A percentile compares a stretch with the other conserved stretches of the same genome.
These are phyloP conservation scores for Pseudococcus longispinus DNA, from an alignment of 2,888 invertebrate genomes.

Conservation along the genomic window DNA sequence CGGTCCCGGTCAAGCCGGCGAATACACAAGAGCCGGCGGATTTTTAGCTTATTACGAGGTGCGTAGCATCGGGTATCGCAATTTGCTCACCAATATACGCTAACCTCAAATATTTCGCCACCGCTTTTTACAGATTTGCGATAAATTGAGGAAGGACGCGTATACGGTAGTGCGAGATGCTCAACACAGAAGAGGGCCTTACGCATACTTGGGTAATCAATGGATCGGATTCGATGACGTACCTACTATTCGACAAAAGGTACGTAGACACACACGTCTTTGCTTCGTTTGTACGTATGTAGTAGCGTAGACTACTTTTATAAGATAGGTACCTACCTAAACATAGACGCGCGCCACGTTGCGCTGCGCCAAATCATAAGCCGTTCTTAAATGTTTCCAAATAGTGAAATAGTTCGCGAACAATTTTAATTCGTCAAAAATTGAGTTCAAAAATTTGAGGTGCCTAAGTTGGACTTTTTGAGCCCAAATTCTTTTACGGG, in stretches of 20 bases:
- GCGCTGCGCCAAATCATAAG: too few relatives aligned
- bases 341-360: too few relatives aligned
- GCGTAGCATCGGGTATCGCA: conserved; percentile 53
- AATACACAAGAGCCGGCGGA: conserved; percentile 83
- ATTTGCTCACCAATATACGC: background rate
- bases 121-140: conserved; percentile 72
- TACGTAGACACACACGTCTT: too few relatives aligned
- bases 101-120: background rate
- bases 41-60: conserved; percentile 89
- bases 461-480: too few relatives aligned
- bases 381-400: too few relatives aligned
- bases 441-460: too few relatives aligned
- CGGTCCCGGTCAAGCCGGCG: conserved; percentile 82
- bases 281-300: too few relatives aligned
- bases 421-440: too few relatives aligned
- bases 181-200: conserved; percentile 82
- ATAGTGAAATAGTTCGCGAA: too few relatives aligned
- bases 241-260: conserved; percentile 77
- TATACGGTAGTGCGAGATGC: conserved; percentile 84
- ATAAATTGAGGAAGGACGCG: conserved; percentile 76
- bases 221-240: conserved; percentile 92
- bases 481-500: too few relatives aligned
- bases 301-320: too few relatives aligned
- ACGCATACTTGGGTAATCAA: conserved; percentile 84
- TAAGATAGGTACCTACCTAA: too few relatives aligned